Conservation (phyloP, 2,113 vertebrate species). For the Petroica traversi region DNA sequence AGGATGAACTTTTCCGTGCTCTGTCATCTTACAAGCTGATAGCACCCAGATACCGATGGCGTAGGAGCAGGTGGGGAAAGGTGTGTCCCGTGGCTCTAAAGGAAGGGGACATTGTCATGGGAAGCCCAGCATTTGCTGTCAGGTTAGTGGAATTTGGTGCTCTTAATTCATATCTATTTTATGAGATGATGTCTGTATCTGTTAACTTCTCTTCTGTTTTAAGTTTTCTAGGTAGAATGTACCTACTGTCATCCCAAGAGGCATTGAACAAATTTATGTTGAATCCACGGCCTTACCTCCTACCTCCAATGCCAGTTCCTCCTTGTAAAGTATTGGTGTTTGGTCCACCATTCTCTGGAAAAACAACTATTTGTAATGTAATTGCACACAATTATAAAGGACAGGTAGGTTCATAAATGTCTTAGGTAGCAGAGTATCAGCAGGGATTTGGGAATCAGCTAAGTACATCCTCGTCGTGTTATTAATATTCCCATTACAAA, state of each 20-base stretch:
- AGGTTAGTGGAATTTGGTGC: slow-evolving; percentile 74
- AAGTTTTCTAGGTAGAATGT: slow-evolving; percentile 94
- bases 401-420: slow-evolving; percentile 57
- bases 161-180: background rate
- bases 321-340: slow-evolving; percentile 87
- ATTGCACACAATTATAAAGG: slow-evolving; percentile 82
- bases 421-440: background rate
- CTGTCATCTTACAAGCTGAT: slow-evolving; percentile 73
- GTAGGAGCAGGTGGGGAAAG: slow-evolving; percentile 85
- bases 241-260: slow-evolving; percentile 83
- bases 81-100: slow-evolving; percentile 88
- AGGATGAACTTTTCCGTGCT: slow-evolving; percentile 83
- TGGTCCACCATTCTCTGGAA: slow-evolving; percentile 83
- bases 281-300: slow-evolving; percentile 87
- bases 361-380: slow-evolving; percentile 79
- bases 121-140: slow-evolving; percentile 79
- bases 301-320: slow-evolving; percentile 86
- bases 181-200: background rate
- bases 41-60: slow-evolving; percentile 85
- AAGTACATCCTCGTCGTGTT: background rate
- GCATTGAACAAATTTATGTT: slow-evolving; percentile 77
- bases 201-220: background rate
- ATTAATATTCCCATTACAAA: background rate
- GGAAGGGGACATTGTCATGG: slow-evolving; percentile 78
- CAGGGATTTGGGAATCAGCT: background rate